Percentiles rank a stretch among this genome's conserved stretches.
Evolutionary conservation across 2,888 invertebrate species (phyloP).

Genomic region (Patella ulyssiponensis): DNA sequence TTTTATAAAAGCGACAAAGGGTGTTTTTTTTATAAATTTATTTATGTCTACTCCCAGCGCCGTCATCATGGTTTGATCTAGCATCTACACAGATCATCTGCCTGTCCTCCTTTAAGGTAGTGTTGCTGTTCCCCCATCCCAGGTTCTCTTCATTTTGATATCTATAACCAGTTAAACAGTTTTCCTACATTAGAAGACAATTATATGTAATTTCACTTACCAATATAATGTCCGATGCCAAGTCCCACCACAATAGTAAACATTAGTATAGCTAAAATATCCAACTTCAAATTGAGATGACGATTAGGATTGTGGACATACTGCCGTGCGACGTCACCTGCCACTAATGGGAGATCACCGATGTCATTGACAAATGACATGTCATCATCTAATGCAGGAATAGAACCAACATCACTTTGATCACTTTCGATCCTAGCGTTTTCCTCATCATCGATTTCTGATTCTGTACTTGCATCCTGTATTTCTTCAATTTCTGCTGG

Average conservation of each 20-base stretch:
- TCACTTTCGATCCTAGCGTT: constrained; percentile 46
- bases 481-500: constrained; percentile 8
- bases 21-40: too few species aligned
- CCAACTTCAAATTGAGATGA: constrained; percentile 37
- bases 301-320: constrained; percentile 41
- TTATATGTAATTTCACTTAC: constrained; percentile 14
- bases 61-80: too few species aligned
- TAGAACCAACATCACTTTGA: constrained; percentile 39
- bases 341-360: constrained; percentile 40
- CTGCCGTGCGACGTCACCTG: constrained; percentile 35
- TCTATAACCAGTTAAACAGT: too few species aligned
- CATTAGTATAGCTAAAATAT: constrained; percentile 34
- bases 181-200: too few species aligned
- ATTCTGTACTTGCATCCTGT: neutral
- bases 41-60: too few species aligned
- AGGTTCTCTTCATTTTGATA: too few species aligned
- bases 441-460: constrained; percentile 19
- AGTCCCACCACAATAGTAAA: constrained; percentile 38
- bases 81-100: too few species aligned
- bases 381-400: constrained; percentile 35
- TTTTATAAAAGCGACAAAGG: too few species aligned
- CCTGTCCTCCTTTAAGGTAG: too few species aligned
- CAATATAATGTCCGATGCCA: constrained; percentile 39
- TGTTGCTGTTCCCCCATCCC: too few species aligned
- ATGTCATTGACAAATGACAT: constrained; percentile 38